Conservation (phyloP, 2,888 invertebrate genomes). For the Syritta pipiens region DNA sequence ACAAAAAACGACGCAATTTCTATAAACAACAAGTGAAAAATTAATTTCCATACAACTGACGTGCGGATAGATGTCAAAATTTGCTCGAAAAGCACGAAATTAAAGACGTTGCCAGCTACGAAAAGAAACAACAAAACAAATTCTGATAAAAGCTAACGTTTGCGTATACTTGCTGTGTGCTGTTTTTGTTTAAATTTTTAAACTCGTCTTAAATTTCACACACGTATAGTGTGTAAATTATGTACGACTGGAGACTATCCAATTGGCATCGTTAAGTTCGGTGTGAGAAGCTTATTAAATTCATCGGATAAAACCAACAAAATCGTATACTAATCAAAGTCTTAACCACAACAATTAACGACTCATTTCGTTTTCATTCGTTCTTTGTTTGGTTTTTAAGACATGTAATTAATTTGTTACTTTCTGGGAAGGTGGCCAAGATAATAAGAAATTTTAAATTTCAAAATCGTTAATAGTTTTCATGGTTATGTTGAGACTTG, state of each 20-base stretch:
- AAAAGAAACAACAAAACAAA: not conserved
- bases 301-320: not conserved
- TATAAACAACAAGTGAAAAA: not conserved
- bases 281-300: too few relatives aligned
- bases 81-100: conserved; percentile 10
- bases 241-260: too few relatives aligned
- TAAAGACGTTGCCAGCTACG: conserved; percentile 4
- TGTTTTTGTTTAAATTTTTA: too few relatives aligned
- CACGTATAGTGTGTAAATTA: too few relatives aligned
- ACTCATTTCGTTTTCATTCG: too few relatives aligned
- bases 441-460: not conserved
- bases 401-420: not conserved
- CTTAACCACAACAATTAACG: not conserved
- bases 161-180: conserved; percentile 9
- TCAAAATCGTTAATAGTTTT: not conserved
- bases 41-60: too few relatives aligned
- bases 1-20: not conserved
- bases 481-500: not conserved
- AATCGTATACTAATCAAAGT: not conserved
- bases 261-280: too few relatives aligned
- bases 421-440: not conserved
- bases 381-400: not conserved
- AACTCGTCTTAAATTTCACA: too few relatives aligned
- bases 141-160: not conserved
- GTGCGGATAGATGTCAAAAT: conserved; percentile 7